Evolutionary conservation across 2,888 invertebrate species (phyloP).

Genomic region (Agriopis marginaria): DNA sequence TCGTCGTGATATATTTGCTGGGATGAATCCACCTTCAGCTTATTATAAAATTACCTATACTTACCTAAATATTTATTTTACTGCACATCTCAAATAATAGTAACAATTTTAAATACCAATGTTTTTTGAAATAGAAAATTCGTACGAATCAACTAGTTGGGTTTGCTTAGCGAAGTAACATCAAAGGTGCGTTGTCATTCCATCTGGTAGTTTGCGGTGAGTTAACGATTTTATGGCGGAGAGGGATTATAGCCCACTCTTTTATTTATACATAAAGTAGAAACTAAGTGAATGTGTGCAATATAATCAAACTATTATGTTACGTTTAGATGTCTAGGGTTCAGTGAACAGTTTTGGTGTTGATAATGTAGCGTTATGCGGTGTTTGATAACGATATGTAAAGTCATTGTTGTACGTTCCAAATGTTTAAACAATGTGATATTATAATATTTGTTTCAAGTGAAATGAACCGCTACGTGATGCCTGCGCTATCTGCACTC

Average conservation of each 20-base stretch:
- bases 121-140: slow-evolving; percentile 2
- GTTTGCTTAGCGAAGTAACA: slow-evolving; percentile 79
- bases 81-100: background rate
- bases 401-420: slow-evolving; percentile 36
- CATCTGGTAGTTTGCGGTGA: slow-evolving; percentile 85
- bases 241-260: slow-evolving; percentile 85
- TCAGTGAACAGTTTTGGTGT: slow-evolving; percentile 59
- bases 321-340: slow-evolving; percentile 66
- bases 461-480: slow-evolving; percentile 42
- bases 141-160: slow-evolving; percentile 45
- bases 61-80: background rate
- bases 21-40: slow-evolving; percentile 7
- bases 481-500: slow-evolving; percentile 44
- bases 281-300: slow-evolving; percentile 80
- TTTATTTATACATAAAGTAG: slow-evolving; percentile 68
- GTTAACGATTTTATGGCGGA: slow-evolving; percentile 85
- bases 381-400: slow-evolving; percentile 42
- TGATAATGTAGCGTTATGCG: slow-evolving; percentile 57
- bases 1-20: slow-evolving; percentile 13
- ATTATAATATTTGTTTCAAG: slow-evolving; percentile 34
- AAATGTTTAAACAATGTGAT: slow-evolving; percentile 32
- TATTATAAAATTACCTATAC: slow-evolving; percentile 6
- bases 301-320: slow-evolving; percentile 76
- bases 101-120: background rate
- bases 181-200: slow-evolving; percentile 76